Base-by-base conservation (phyloP, 2,797 vertebrate species). In the Nothura maculosa region DNA sequence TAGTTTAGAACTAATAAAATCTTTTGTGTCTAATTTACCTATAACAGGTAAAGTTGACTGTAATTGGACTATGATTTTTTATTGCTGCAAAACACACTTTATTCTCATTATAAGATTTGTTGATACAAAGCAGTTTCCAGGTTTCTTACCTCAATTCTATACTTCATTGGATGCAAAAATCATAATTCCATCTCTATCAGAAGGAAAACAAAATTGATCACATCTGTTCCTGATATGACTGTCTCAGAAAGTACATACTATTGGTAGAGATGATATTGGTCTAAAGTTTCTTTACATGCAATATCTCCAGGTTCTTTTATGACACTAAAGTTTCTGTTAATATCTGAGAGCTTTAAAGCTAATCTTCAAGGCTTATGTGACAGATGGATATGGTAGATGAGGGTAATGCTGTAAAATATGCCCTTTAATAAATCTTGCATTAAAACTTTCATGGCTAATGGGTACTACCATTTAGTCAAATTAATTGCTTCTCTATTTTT, bases 1-100 rank as follows among this genome's bases (percentile, higher is more conserved):
- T 76, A 89, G 32, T 70, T 87, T 63, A 94, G 89, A 96, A 94
- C 30, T 85, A 96, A 92, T 92, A 90, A 90, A 94, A 93, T 72
- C 45, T 72, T 32, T 90, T 83, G 50, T 85, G 8, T 93, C 30
- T 81, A 96, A 93, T 91, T 92, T 96, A 83, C 74, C 76, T 94
- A 75, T 82, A 96, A 77, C 74, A 91, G 72, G 89, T 87, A 85
- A 78, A 48, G 20, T 30, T 86, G 34, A 67, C 43, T 88, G 25
- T 90, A 84, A 95, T 48, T 94, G 57, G 36, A 77, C 27, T 96
- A 50, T 88, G 89, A 69, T 93, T 92, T 92, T 95, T 93, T 85
- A 81, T 77, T 57, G 72, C 47, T 85, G 67, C 28, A 92, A 93
- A 94, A 93, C 93, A 90, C 60, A 58, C 24, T 82, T 60, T 75